Base-by-base conservation (phyloP, 2,113 vertebrate genomes). In the Pomatorhinus ruficollis region DNA sequence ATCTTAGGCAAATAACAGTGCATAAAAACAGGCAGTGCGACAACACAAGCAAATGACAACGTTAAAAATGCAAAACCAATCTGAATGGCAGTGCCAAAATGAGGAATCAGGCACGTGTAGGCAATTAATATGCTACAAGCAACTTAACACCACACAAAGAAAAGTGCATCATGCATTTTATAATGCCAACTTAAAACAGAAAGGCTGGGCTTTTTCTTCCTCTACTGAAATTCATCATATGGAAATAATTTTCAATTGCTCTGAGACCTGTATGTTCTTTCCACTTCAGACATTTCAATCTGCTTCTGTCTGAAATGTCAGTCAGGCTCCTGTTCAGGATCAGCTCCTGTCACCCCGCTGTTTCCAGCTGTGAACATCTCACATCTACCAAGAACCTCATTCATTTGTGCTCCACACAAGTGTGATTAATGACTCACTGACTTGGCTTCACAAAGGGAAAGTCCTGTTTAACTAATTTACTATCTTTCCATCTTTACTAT, bases 91-190 rank as follows among this genome's bases (percentile, higher is more conserved):
- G 52, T 6, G 5, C 11, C 27, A 42, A 63, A 83, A 75, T 2
- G 8, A 75, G 30, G 24, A 75, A 45, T 30, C 42, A 14, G 10
- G 5, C 3, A 1, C 0, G 0, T 25, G 30, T 1, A 20, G 24
- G 14, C 20, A 59, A 49, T 28, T 50, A 64, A 71, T 27, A 80
- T 0, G 7, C 66, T 44, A 53, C 0, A 1, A 76, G 27, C 21
- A 45, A 63, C 47, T 37, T 23, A 52, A 70, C 10, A 83, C 8
- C 14, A 40, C 33, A 63, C 35, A 35, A 68, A 71, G 27, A 42
- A 69, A 74, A 65, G 39, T 16, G 21, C 12, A 44, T 27, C 0
- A 2, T 7, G 14, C 28, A 81, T 45, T 90, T 92, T 42, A 54
- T 19, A 81, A 57, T 1, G 19, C 10, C 18, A 63, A 20, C 4